A percentile compares a stretch with the other conserved stretches of the same genome.
Conservation (phyloP, 2,113 vertebrate genomes). For the Ranitomeya imitator region DNA sequence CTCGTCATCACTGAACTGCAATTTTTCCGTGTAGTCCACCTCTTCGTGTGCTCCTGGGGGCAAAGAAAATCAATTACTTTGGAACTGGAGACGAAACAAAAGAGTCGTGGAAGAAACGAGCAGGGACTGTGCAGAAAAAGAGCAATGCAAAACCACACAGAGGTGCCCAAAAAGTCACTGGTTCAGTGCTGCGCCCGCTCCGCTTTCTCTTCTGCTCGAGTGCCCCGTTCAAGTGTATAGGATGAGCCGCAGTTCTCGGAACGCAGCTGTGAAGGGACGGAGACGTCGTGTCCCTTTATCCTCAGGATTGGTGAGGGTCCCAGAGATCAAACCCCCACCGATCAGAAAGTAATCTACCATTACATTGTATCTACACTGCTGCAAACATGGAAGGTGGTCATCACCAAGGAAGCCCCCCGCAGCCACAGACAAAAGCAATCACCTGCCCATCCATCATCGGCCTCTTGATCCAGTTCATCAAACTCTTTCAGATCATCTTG, state of each 20-base stretch:
- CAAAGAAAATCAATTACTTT: background rate
- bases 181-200: too few relatives aligned
- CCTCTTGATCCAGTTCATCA: constrained; percentile 90
- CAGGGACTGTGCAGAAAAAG: too few relatives aligned
- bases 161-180: too few relatives aligned
- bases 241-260: too few relatives aligned
- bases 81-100: background rate
- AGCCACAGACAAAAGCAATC: constrained; percentile 2
- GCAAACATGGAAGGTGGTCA: background rate
- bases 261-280: too few relatives aligned
- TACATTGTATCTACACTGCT: background rate
- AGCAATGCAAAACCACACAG: too few relatives aligned
- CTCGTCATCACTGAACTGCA: constrained; percentile 94
- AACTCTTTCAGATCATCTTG: constrained; percentile 93
- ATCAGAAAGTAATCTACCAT: too few relatives aligned
- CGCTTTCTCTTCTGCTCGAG: too few relatives aligned
- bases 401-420: background rate
- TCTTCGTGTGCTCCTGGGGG: constrained; percentile 87
- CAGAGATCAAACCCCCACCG: too few relatives aligned
- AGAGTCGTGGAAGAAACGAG: background rate
- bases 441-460: constrained; percentile 94
- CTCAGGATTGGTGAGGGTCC: too few relatives aligned
- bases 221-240: too few relatives aligned
- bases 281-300: too few relatives aligned
- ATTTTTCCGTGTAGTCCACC: constrained; percentile 92